Evolutionary conservation across 2,797 vertebrate genomes (phyloP).

Genomic region (Vultur gryphus): DNA sequence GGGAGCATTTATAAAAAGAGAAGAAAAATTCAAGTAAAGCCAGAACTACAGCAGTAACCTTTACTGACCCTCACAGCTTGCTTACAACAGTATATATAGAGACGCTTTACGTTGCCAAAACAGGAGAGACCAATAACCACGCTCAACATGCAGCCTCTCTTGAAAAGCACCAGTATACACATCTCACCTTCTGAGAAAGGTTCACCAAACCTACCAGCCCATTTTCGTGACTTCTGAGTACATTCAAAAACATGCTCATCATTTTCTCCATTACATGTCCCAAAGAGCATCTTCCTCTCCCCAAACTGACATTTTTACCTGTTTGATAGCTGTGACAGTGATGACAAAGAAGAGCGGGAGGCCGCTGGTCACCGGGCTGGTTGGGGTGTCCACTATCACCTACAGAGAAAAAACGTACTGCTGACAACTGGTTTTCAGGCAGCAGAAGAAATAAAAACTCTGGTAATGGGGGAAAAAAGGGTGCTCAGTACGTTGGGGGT

Average conservation of each 20-base stretch:
- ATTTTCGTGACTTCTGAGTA: background rate
- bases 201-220: background rate
- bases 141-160: background rate
- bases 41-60: background rate
- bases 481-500: background rate
- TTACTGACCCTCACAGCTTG: background rate
- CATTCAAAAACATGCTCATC: rapidly evolving
- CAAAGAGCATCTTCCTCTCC: background rate
- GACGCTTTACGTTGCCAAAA: background rate
- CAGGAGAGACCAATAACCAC: background rate
- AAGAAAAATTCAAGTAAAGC: background rate
- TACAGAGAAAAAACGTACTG: constrained; percentile 39
- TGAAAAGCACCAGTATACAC: rapidly evolving
- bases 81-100: background rate
- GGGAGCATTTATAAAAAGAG: background rate
- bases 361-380: constrained; percentile 97
- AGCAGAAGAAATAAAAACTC: background rate
- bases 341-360: constrained; percentile 98
- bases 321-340: constrained; percentile 96
- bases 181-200: background rate
- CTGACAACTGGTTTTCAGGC: background rate
- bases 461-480: background rate
- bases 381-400: constrained; percentile 99
- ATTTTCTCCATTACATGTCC: background rate
- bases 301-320: constrained; percentile 73